Conservation (phyloP, 2,797 vertebrate species). For the Sebastes matsubarae region DNA sequence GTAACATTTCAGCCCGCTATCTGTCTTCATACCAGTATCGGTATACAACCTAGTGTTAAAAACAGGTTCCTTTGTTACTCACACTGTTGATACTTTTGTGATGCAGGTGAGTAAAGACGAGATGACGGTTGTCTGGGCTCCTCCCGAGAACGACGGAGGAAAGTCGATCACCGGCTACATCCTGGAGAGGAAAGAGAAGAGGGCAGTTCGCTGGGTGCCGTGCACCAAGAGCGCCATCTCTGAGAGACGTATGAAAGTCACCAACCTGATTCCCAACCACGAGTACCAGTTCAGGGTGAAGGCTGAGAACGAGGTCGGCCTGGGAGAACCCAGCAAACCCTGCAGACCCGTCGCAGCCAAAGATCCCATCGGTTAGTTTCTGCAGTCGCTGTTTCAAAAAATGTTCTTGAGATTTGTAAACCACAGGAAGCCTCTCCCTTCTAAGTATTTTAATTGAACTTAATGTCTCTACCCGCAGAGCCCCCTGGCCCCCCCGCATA, state of each 20-base stretch:
- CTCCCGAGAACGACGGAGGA: conserved; percentile 96
- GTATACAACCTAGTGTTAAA: background rate
- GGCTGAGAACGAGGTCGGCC: conserved; percentile 97
- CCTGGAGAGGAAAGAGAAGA: conserved; percentile 96
- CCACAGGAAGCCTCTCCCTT: background rate
- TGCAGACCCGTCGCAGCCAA: conserved; percentile 96
- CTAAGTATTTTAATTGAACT: background rate
- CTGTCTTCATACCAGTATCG: background rate
- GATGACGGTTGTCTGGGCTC: conserved; percentile 99
- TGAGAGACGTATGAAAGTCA: conserved; percentile 95
- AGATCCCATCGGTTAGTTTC: conserved; percentile 93
- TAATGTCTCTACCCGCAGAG: conserved; percentile 81
- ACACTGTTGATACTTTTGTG: background rate
- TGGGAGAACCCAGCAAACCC: conserved; percentile 96
- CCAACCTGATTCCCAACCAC: conserved; percentile 94
- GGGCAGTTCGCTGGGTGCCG: conserved; percentile 92
- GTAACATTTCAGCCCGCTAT: background rate
- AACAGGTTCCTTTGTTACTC: background rate
- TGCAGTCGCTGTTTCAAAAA: background rate
- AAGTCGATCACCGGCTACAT: conserved; percentile 99
- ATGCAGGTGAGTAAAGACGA: conserved; percentile 89
- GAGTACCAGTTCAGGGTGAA: conserved; percentile 99
- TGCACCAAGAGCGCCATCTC: conserved; percentile 94
- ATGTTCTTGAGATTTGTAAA: background rate
- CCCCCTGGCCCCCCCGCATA: conserved; percentile 94